Percentiles rank a stretch among this genome's conserved stretches.
These are phyloP conservation scores for Portevinia maculata DNA, from an alignment of 2,888 invertebrate species.

Conservation along the genomic window DNA sequence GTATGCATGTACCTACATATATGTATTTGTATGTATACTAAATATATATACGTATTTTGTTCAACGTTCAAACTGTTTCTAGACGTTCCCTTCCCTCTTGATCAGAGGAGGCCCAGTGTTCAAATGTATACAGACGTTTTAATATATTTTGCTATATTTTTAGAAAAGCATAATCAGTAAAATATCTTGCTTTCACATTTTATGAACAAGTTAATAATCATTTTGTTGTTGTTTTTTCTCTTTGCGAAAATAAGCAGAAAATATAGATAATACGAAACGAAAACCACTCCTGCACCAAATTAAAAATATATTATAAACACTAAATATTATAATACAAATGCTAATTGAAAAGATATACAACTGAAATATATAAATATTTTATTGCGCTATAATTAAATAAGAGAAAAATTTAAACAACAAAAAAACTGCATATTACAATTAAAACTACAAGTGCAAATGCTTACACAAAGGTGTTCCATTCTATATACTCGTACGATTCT, in stretches of 20 bases:
- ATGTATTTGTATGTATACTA: neutral
- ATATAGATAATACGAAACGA: conserved; percentile 7
- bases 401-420: conserved; percentile 17
- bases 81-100: neutral
- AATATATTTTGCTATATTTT: neutral
- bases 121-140: neutral
- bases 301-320: neutral
- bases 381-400: conserved; percentile 63
- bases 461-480: conserved; percentile 16
- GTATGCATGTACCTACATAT: conserved; percentile 1
- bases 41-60: neutral
- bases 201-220: neutral
- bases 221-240: conserved; percentile 11
- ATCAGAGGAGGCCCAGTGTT: neutral
- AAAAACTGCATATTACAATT: conserved; percentile 29
- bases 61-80: neutral
- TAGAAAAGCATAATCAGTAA: neutral
- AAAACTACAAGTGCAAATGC: conserved; percentile 18
- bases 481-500: conserved; percentile 32
- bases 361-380: conserved; percentile 58
- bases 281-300: conserved; percentile 21
- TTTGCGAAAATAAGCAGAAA: conserved; percentile 1
- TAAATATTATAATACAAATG: conserved; percentile 34
- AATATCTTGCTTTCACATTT: neutral
- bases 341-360: conserved; percentile 44